Evolutionary conservation across 2,888 invertebrate genomes (phyloP).

Genomic region (Alentia gelatinosa): DNA sequence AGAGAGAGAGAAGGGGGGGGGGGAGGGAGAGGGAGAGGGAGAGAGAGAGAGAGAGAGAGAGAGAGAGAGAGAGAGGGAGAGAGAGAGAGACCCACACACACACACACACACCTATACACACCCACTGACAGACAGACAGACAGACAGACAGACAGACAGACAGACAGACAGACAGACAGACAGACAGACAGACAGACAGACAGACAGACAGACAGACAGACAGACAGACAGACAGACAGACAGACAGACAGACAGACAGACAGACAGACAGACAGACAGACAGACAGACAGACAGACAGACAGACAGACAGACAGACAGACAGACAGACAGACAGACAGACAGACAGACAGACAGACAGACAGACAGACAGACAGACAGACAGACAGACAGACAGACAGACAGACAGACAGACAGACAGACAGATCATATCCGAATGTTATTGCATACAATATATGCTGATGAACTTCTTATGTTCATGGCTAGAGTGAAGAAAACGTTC

Average conservation of each 20-base stretch:
- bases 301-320: background rate
- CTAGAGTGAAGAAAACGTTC: too few relatives aligned
- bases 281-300: background rate
- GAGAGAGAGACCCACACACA: too few relatives aligned
- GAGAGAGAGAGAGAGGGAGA: background rate
- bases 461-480: too few relatives aligned
- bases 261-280: background rate
- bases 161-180: constrained; percentile 35
- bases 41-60: background rate
- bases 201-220: constrained; percentile 11
- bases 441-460: too few relatives aligned
- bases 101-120: too few relatives aligned
- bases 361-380: background rate
- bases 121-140: too few relatives aligned
- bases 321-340: background rate
- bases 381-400: background rate
- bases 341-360: background rate
- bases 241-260: constrained; percentile 11
- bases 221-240: constrained; percentile 11
- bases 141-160: constrained; percentile 29
- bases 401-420: background rate
- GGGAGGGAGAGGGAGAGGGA: too few relatives aligned
- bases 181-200: constrained; percentile 11
- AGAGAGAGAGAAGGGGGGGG: too few relatives aligned
- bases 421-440: too few relatives aligned